Evolutionary conservation across 2,888 invertebrate species (phyloP).

Genomic region (Alentia gelatinosa): DNA sequence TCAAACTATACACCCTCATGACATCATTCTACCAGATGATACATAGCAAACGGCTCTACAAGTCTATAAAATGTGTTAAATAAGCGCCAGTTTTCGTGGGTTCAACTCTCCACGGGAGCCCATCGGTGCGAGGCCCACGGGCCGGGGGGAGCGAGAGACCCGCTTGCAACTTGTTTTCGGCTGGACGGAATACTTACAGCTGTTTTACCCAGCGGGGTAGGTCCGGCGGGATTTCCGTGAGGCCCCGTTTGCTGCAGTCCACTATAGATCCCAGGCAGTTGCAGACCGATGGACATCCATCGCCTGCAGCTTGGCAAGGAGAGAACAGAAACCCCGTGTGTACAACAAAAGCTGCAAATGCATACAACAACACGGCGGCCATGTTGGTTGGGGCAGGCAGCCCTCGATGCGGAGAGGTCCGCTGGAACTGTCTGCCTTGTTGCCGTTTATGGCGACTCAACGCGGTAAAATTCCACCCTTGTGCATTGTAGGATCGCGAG

Average conservation of each 20-base stretch:
- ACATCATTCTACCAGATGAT: not conserved
- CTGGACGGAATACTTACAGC: conserved; percentile 84
- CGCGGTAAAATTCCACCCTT: conserved; percentile 37
- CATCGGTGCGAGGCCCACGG: not conserved
- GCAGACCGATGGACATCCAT: conserved; percentile 86
- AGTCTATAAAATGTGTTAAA: not conserved
- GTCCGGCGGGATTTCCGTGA: conserved; percentile 86
- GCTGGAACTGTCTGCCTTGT: conserved; percentile 44
- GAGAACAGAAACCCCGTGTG: conserved; percentile 33
- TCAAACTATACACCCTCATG: not conserved
- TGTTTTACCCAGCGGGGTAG: conserved; percentile 89
- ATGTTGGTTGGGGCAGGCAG: conserved; percentile 50
- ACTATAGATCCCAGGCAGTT: conserved; percentile 88
- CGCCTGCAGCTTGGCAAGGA: not conserved
- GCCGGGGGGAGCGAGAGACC: not conserved
- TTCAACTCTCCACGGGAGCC: conserved; percentile 43
- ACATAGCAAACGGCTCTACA: not conserved
- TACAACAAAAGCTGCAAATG: conserved; percentile 52
- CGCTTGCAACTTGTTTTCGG: not conserved
- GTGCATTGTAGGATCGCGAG: not conserved
- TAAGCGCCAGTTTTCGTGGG: not conserved
- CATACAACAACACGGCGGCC: conserved; percentile 55
- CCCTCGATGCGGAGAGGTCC: not conserved
- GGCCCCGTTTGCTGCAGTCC: conserved; percentile 88
- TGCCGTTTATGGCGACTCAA: conserved; percentile 30